A percentile compares a stretch with the other conserved stretches of the same genome.
Evolutionary conservation across 2,888 invertebrate species (phyloP).

Genomic region (Mesochorus sp.): DNA sequence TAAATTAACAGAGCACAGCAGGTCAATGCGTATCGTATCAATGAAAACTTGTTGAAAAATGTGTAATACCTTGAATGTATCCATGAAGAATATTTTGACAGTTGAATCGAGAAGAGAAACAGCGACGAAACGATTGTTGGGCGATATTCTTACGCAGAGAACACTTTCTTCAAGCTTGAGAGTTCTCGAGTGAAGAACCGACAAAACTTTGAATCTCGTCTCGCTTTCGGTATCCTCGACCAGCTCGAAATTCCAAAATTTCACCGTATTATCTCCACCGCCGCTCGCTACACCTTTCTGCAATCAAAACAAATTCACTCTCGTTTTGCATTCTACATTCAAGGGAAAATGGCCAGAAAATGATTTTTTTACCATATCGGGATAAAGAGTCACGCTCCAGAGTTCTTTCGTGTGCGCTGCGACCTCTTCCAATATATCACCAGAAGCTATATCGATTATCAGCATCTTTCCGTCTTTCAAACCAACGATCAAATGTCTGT

Average conservation of each 20-base stretch:
- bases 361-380: conserved; percentile 87
- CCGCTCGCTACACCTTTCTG: conserved; percentile 92
- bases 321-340: not conserved
- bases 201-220: conserved; percentile 88
- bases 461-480: conserved; percentile 92
- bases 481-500: conserved; percentile 94
- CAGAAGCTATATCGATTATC: conserved; percentile 92
- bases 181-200: conserved; percentile 90
- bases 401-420: conserved; percentile 92
- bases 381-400: conserved; percentile 89
- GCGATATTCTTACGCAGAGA: conserved; percentile 91
- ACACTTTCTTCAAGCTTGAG: conserved; percentile 94
- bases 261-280: conserved; percentile 94
- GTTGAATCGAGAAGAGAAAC: conserved; percentile 96
- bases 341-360: conserved; percentile 5
- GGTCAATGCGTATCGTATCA: no score
- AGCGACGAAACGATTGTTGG: conserved; percentile 93
- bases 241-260: conserved; percentile 97
- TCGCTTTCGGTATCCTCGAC: conserved; percentile 87
- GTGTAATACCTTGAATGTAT: conserved; percentile 92
- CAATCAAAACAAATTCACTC: conserved; percentile 67
- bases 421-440: conserved; percentile 91
- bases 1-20: not conserved
- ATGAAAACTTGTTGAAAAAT: no score
- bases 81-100: conserved; percentile 96